Percentiles rank a stretch among this genome's conserved stretches.
These are phyloP conservation scores for Andrena bucephala DNA, from an alignment of 2,888 invertebrate species.

Conservation along the genomic window DNA sequence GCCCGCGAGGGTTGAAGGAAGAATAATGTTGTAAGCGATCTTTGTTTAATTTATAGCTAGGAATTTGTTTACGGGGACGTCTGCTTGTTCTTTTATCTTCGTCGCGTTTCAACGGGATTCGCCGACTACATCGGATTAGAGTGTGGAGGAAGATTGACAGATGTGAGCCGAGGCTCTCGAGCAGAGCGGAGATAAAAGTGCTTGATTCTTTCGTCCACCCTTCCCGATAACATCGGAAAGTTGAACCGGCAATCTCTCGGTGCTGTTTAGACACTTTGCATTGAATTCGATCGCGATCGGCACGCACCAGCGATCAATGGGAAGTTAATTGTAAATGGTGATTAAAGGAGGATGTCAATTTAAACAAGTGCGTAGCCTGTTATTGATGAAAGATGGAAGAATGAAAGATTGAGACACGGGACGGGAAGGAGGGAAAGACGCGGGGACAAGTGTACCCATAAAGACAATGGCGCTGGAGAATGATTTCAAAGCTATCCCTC, in stretches of 20 bases:
- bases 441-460: slow-evolving; percentile 25
- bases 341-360: not conserved
- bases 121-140: not conserved
- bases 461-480: slow-evolving; percentile 27
- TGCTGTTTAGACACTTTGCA: not conserved
- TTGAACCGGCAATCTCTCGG: not conserved
- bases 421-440: slow-evolving; percentile 2
- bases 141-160: not conserved
- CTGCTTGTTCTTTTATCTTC: too few species aligned
- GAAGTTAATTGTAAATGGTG: not conserved
- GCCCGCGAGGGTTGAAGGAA: too few species aligned
- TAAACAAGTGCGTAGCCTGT: slow-evolving; percentile 1
- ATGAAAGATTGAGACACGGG: not conserved
- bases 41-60: too few species aligned
- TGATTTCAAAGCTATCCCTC: slow-evolving; percentile 34
- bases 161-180: slow-evolving; percentile 7
- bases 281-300: not conserved
- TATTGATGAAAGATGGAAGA: slow-evolving; percentile 8
- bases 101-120: too few species aligned
- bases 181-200: slow-evolving; percentile 10
- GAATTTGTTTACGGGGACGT: too few species aligned
- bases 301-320: not conserved
- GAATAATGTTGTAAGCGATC: too few species aligned
- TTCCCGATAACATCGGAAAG: not conserved
- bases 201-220: slow-evolving; percentile 3